Evolutionary conservation across 2,797 vertebrate species (phyloP), one percentile per base, ranked within the genome.

Genomic region (Percopsis omiscomaycus): DNA sequence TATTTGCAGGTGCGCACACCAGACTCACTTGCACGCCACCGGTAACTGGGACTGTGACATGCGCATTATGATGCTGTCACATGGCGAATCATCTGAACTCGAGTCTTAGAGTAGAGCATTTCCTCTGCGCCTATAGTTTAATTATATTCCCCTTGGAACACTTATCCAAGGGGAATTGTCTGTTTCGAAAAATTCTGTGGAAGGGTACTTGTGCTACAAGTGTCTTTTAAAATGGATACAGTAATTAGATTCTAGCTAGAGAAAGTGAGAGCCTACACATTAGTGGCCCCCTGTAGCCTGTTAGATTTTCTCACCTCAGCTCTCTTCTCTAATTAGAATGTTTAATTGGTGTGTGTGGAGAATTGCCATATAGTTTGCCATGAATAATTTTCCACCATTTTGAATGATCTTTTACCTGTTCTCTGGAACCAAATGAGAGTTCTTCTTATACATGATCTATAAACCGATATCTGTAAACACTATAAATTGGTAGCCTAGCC

Each of bases 51-150:
- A 37, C 32, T 64, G 58, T 69, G 51, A 62, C 64, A 64, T n/a
- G 62, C 59, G 73, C 63, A 77, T 77, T 74, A 69, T 77, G 32
- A 74, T 8, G 8, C 58, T 77, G 50, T 69, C 16, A 61, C 22
- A 74, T 71, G 46, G 44, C 54, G 59, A 55, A 77, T 71, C 51
- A 27, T 50, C 30, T 37, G 48, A 54, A 49, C 32, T 51, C 59
- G 61, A 50, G 10, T 73, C 29, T 2, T 5, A 44, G 29, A 65
- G 57, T 52, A 56, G 22, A 45, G 30, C 22, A 44, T 62, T 69
- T 5, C 28, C 48, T 42, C 5, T 42, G 30, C 49, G 61, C 51
- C 12, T 67, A 22, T 62, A 37, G 14, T 44, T 48, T 55, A 70
- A 73, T 69, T 69, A 73, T 29, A 56, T 13, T 49, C 50, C 42